phyloP scores from a whole-genome alignment of 1,140 invertebrate species.

The Papilio aristodemus region DNA sequence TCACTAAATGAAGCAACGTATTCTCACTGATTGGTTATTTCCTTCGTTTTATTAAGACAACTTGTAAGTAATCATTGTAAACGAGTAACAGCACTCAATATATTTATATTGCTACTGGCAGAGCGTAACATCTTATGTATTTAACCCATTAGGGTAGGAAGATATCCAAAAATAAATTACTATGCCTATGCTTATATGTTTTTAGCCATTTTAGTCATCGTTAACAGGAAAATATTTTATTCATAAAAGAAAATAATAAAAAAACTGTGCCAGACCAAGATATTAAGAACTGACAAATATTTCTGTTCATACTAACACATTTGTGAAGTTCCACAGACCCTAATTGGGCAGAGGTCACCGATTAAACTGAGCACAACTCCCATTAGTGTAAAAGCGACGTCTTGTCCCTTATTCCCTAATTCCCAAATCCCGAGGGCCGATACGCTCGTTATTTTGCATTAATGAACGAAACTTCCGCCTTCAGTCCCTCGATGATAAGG shows the following conservation, averaged over 20 bases:
- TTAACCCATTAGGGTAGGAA: no score
- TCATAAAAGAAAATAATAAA: not conserved
- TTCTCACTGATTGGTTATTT: constrained; percentile 16
- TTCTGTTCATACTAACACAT: constrained; percentile 2
- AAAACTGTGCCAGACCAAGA: not conserved
- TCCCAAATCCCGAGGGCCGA: constrained; percentile 56
- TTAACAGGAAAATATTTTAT: no score
- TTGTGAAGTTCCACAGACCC: constrained; percentile 33
- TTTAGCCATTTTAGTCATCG: no score
- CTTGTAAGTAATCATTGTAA: constrained; percentile 8
- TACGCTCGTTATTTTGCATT: constrained; percentile 67
- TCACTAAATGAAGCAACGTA: constrained; percentile 18
- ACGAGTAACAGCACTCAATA: not conserved
- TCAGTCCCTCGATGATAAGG: constrained; percentile 60
- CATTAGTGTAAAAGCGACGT: constrained; percentile 57
- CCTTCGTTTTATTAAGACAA: constrained; percentile 16
- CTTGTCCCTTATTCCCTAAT: constrained; percentile 57
- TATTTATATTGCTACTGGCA: not conserved
- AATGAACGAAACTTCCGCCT: constrained; percentile 65
- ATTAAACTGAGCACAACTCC: constrained; percentile 59
- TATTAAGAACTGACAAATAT: not conserved
- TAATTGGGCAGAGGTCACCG: constrained; percentile 51
- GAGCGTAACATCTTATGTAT: not conserved
- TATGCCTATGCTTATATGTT: no score
- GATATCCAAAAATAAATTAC: no score